Evolutionary conservation across 2,888 invertebrate genomes (phyloP), one percentile per base, ranked within the genome.

Genomic region (Mythimna loreyi): DNA sequence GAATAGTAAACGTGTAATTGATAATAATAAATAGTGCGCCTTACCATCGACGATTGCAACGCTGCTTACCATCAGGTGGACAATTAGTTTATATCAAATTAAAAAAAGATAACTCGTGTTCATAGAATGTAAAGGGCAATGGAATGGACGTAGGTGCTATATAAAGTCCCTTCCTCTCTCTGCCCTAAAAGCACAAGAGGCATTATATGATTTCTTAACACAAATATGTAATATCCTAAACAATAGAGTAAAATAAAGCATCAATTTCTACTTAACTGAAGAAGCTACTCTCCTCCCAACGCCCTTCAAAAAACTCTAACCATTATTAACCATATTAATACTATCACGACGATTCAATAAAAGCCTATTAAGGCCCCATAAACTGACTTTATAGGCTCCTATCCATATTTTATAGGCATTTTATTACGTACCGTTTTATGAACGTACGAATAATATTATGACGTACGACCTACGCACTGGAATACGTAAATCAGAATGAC

Each of bases 391-490:
- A 78, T 23, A 7, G 36, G 53, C 68, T 78, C 57, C 68, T 78
- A 80, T 81, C 67, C 60, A 83, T 71, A 78, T 74, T 81, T 81
- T 83, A 83, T 68, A 28, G 52, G 40, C 23, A 13, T 83, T 81
- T 81, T 83, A 81, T 81, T 80, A 56, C 61, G 25, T 47, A n/a
- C n/a, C 33, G 47, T 77, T 81, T 66, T 81, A 78, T 60, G 77
- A 71, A 56, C 61, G 55, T 25, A 59, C 52, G 57, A 55, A 76
- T 76, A 80, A 65, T 75, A 75, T 76, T 56, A 52, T 45, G 75
- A 73, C 49, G 58, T 50, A 28, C 33, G 43, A 30, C 58, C 69
- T 33, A 76, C 80, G 52, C 53, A 19, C 13, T 61, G 21, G 9
- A 45, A 52, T 63, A 45, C 80, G 70, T 80, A 80, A 80, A 75